A percentile compares a stretch with the other conserved stretches of the same genome.
Conservation (phyloP, 2,888 invertebrate species). For the Calephelis perditalis region DNA sequence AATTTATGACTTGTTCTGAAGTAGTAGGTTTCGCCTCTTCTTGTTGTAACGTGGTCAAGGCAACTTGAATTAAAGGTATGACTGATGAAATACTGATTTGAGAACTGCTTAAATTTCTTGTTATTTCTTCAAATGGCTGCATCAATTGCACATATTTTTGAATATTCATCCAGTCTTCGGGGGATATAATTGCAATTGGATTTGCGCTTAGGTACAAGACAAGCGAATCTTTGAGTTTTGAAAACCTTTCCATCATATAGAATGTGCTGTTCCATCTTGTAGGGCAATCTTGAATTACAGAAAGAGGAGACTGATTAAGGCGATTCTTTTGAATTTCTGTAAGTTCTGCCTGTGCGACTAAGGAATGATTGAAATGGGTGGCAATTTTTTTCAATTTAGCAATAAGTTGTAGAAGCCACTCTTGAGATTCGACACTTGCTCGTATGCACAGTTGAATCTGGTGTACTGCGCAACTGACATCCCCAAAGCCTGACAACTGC, state of each 20-base stretch:
- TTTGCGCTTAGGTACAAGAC: conserved; percentile 21
- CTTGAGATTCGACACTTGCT: no score
- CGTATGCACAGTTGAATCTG: no score
- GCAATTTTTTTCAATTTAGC: conserved; percentile 21
- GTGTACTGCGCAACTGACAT: no score
- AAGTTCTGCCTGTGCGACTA: conserved; percentile 20
- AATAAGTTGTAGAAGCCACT: no score
- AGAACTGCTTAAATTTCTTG: background rate
- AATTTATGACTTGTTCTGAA: background rate
- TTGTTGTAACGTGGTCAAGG: conserved; percentile 17
- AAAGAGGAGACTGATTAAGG: conserved; percentile 21
- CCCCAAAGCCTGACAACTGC: no score
- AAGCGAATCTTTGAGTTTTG: conserved; percentile 20
- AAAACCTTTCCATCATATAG: conserved; percentile 21
- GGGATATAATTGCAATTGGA: conserved; percentile 15
- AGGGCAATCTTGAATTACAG: conserved; percentile 21
- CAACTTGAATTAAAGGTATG: conserved; percentile 17
- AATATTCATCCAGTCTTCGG: conserved; percentile 21
- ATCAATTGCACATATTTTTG: conserved; percentile 19
- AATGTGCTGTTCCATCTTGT: conserved; percentile 22
- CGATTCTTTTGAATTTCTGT: conserved; percentile 20
- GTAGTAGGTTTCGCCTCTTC: background rate
- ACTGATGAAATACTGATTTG: conserved; percentile 18
- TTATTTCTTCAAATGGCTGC: conserved; percentile 15
- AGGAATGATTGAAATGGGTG: conserved; percentile 21